Conservation (phyloP, 2,113 vertebrate genomes). For the Pygoscelis antarcticus region DNA sequence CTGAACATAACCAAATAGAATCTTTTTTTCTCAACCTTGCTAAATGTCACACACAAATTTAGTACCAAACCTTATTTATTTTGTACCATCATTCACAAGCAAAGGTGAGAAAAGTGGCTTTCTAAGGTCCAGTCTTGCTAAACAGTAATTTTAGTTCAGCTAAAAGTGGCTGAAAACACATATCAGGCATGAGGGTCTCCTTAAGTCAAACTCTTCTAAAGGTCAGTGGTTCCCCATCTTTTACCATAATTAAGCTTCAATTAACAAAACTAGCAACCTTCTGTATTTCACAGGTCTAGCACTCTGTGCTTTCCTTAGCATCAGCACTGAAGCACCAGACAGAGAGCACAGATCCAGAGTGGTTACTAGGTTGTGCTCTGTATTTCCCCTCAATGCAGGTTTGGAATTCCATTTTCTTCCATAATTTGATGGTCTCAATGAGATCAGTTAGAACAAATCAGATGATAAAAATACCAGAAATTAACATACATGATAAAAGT, state of each 20-base stretch:
- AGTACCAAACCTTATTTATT: background rate
- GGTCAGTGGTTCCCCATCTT: slow-evolving; percentile 20
- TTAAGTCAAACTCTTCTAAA: slow-evolving; percentile 25
- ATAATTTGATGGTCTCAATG: background rate
- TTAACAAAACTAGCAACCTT: background rate
- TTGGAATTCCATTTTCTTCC: background rate
- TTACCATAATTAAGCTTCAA: background rate
- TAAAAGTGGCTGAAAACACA: slow-evolving; percentile 9
- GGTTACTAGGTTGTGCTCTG: background rate
- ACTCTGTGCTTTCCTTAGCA: background rate
- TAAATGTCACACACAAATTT: slow-evolving; percentile 3
- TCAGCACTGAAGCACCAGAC: background rate
- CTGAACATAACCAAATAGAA: background rate
- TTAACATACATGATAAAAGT: background rate
- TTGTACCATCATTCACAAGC: background rate
- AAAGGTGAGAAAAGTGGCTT: slow-evolving; percentile 8
- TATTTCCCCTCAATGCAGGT: background rate
- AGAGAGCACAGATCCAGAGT: background rate
- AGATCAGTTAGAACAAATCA: background rate
- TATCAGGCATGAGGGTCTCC: slow-evolving; percentile 12
- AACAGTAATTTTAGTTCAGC: slow-evolving; percentile 5
- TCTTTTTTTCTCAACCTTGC: background rate
- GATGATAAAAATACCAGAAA: background rate
- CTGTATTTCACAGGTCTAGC: background rate
- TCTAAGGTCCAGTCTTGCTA: background rate